Conservation (phyloP, 2,113 vertebrate genomes). For the Notarius lentiginosus region DNA sequence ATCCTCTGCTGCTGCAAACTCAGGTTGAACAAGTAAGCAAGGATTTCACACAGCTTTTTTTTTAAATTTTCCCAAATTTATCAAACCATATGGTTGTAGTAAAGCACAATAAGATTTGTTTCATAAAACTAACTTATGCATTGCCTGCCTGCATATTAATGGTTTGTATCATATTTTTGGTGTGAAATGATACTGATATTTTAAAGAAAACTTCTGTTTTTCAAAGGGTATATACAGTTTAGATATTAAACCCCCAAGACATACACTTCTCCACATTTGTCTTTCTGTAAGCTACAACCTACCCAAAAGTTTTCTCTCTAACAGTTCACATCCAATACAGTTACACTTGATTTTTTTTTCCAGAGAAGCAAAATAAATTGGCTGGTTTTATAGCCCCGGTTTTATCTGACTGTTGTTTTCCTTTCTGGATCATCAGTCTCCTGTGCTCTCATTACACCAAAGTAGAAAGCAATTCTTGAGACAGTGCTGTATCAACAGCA, state of each 20-base stretch:
- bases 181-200: neutral
- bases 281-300: slow-evolving; percentile 7
- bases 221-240: neutral
- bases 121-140: neutral
- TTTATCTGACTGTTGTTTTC: slow-evolving; percentile 45
- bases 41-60: too few relatives aligned
- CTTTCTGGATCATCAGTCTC: slow-evolving; percentile 39
- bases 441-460: slow-evolving; percentile 50
- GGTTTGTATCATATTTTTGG: neutral
- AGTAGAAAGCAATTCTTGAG: slow-evolving; percentile 38
- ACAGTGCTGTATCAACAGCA: slow-evolving; percentile 49
- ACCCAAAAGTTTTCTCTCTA: slow-evolving; percentile 31
- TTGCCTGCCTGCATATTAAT: neutral
- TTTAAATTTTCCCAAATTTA: too few relatives aligned
- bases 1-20: too few relatives aligned
- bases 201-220: neutral
- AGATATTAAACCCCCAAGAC: neutral
- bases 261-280: slow-evolving; percentile 15
- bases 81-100: neutral
- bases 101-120: neutral
- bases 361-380: slow-evolving; percentile 48
- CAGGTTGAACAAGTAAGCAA: too few relatives aligned
- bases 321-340: slow-evolving; percentile 7
- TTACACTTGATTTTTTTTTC: slow-evolving; percentile 13
- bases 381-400: slow-evolving; percentile 47